Evolutionary conservation across 2,797 vertebrate genomes (phyloP).

Genomic region (Acanthurus tractus): DNA sequence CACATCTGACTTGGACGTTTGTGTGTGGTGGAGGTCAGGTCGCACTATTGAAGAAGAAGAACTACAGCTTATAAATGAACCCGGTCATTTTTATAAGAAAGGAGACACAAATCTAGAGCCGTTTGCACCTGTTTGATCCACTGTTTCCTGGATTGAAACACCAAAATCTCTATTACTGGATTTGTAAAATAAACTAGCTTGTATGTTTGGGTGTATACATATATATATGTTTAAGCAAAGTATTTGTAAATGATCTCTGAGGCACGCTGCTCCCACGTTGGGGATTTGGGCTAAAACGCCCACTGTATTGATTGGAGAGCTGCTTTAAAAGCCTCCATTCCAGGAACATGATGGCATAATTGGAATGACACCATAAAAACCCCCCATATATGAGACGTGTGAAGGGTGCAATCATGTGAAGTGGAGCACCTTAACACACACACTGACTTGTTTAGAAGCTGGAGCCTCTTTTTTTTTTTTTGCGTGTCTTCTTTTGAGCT

Average conservation of each 20-base stretch:
- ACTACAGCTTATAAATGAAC: no score
- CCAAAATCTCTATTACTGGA: background rate
- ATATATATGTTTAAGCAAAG: slow-evolving; percentile 1
- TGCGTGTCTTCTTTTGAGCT: slow-evolving; percentile 49
- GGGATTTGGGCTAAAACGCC: slow-evolving; percentile 20
- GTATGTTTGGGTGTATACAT: background rate
- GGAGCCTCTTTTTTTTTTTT: slow-evolving; percentile 8
- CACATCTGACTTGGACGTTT: background rate
- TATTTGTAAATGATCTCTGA: slow-evolving; percentile 10
- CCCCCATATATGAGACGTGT: slow-evolving; percentile 20
- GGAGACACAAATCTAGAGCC: no score
- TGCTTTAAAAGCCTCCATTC: slow-evolving; percentile 33
- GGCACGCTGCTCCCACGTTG: background rate
- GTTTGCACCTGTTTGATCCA: background rate
- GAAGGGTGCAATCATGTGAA: slow-evolving; percentile 58
- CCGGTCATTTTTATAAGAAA: no score
- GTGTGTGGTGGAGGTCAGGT: no score
- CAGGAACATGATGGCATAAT: slow-evolving; percentile 55
- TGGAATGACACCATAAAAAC: slow-evolving; percentile 33
- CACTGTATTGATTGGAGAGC: slow-evolving; percentile 48
- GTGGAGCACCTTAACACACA: slow-evolving; percentile 49
- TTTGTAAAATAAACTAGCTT: background rate
- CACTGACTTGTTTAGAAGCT: slow-evolving; percentile 28
- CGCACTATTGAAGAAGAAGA: no score
- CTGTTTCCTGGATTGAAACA: background rate